These are phyloP conservation scores for Drosophila suzukii DNA, from an alignment of 1,140 invertebrate genomes.

Conservation along the genomic window DNA sequence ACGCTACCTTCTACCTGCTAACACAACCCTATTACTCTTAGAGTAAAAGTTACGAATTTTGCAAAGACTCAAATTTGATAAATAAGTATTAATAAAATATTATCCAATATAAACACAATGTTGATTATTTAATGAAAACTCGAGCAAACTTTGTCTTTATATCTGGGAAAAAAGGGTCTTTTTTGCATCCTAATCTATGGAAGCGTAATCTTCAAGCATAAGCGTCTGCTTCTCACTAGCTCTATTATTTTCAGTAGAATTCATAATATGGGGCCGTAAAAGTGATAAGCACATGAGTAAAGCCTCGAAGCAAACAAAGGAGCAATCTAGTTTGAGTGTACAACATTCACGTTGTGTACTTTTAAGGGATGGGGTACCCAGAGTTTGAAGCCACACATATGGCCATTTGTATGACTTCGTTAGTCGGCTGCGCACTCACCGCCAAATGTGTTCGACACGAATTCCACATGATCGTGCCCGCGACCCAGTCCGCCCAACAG, in stretches of 20 bases:
- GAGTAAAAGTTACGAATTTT: too few species aligned
- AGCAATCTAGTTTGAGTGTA: constrained; percentile 7
- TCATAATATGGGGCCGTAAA: constrained; percentile 6
- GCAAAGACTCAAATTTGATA: too few species aligned
- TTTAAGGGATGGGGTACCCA: neutral
- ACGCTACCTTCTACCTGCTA: too few species aligned
- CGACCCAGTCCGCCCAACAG: constrained; percentile 61
- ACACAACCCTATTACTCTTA: too few species aligned
- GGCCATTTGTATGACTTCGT: constrained; percentile 61
- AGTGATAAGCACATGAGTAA: constrained; percentile 32
- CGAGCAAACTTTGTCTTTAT: too few species aligned
- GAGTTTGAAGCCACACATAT: constrained; percentile 53
- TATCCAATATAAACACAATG: too few species aligned
- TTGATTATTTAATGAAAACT: too few species aligned
- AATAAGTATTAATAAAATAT: too few species aligned
- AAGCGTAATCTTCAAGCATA: neutral
- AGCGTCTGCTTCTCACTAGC: neutral
- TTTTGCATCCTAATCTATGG: neutral
- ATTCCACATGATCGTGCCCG: constrained; percentile 88
- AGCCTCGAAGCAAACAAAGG: constrained; percentile 14
- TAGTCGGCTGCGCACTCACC: constrained; percentile 86
- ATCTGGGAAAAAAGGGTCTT: neutral
- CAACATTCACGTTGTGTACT: neutral
- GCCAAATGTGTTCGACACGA: constrained; percentile 92
- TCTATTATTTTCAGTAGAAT: neutral